These are phyloP conservation scores for Hydrocynus forskahlii DNA, from an alignment of 2,797 vertebrate species.

Conservation along the genomic window DNA sequence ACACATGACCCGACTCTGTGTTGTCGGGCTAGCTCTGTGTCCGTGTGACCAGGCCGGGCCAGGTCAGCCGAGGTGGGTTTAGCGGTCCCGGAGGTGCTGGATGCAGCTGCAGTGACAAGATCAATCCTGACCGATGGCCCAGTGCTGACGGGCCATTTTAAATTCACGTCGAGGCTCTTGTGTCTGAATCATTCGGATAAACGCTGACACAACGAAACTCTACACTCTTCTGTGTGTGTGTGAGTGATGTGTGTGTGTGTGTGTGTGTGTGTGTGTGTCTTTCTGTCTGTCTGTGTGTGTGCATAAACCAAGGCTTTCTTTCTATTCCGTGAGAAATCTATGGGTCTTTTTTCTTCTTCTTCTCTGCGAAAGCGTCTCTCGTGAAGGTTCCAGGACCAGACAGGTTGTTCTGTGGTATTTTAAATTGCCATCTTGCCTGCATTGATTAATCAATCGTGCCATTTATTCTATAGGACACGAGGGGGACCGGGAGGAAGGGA, in stretches of 20 bases:
- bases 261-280: no score
- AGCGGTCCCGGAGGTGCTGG: neutral
- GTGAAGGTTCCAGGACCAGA: slow-evolving; percentile 18
- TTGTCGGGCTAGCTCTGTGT: neutral
- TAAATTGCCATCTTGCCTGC: slow-evolving; percentile 21
- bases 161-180: slow-evolving; percentile 62
- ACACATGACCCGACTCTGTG: neutral
- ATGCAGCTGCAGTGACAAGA: slow-evolving; percentile 25
- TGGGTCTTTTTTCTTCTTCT: no score
- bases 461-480: slow-evolving; percentile 36
- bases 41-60: neutral
- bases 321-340: neutral
- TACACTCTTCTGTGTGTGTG: slow-evolving; percentile 57
- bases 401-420: slow-evolving; percentile 35
- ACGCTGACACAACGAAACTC: slow-evolving; percentile 74
- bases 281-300: slow-evolving; percentile 7
- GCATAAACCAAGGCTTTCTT: slow-evolving; percentile 1
- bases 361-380: neutral
- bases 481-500: neutral
- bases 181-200: slow-evolving; percentile 69
- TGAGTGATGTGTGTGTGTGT: no score
- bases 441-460: slow-evolving; percentile 50
- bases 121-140: slow-evolving; percentile 68
- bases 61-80: neutral
- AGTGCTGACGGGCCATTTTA: slow-evolving; percentile 69